phyloP scores from a whole-genome alignment of 2,113 vertebrate species.

The Halcyon malimbica region DNA sequence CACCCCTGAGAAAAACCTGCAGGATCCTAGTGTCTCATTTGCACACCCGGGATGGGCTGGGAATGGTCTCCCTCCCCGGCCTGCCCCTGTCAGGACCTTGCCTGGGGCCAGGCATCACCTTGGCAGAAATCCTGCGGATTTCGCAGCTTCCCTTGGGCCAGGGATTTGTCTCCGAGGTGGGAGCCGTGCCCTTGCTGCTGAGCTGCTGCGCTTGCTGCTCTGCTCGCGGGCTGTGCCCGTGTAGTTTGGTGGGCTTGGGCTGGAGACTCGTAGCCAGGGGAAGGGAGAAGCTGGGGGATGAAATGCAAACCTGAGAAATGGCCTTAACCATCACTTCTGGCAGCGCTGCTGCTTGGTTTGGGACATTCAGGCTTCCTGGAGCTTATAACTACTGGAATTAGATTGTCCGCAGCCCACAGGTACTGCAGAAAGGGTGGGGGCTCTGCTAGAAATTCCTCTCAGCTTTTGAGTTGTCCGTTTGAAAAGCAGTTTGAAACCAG shows the following conservation, averaged over 20 bases:
- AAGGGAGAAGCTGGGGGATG: not conserved
- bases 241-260: fast-evolving
- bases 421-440: not conserved
- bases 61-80: not conserved
- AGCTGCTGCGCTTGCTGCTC: not conserved
- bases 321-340: not conserved
- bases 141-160: not conserved
- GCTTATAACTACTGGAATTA: fast-evolving
- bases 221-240: fast-evolving
- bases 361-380: not conserved
- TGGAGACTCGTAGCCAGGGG: fast-evolving
- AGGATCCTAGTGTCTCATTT: not conserved
- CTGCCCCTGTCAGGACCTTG: not conserved
- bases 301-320: not conserved
- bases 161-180: not conserved
- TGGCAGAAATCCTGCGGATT: not conserved
- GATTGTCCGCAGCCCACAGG: fast-evolving
- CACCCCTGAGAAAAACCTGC: not conserved
- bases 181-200: not conserved
- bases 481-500: not conserved
- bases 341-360: not conserved
- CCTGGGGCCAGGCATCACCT: not conserved
- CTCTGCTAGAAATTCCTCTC: not conserved
- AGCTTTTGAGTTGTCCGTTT: not conserved
- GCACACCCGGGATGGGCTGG: fast-evolving